Evolutionary conservation across 92 coral and sea anemone species (phyloP).

Genomic region (Zoanthus solanderi): DNA sequence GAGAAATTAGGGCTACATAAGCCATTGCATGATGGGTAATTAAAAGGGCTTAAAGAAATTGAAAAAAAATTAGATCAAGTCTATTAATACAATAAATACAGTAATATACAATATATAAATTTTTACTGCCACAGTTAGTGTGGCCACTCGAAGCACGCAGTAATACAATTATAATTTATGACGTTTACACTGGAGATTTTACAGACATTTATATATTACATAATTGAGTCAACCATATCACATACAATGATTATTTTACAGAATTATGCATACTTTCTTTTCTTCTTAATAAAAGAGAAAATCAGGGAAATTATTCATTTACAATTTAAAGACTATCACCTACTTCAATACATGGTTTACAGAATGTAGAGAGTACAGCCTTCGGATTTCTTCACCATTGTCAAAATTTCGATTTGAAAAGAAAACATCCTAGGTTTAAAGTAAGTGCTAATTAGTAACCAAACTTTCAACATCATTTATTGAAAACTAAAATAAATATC

Average conservation of each 20-base stretch:
- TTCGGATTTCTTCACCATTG: constrained; percentile 89
- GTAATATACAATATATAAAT: no score
- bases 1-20: background rate
- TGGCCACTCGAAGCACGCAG: no score
- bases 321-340: constrained; percentile 32
- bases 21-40: background rate
- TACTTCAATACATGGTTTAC: constrained; percentile 92
- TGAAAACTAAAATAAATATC: no score
- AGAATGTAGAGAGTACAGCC: constrained; percentile 88
- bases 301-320: background rate
- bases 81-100: background rate
- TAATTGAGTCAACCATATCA: no score
- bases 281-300: no score
- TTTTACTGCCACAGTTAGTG: no score
- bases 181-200: no score
- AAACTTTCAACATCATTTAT: no score
- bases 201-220: no score
- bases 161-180: no score
- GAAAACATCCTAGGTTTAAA: constrained; percentile 79
- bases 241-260: no score
- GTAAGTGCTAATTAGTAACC: background rate
- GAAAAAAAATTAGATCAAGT: background rate
- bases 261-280: no score
- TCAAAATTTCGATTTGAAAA: constrained; percentile 84
- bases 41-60: background rate